Percentiles rank a stretch among this genome's conserved stretches.
These are phyloP conservation scores for Heliconius hortense DNA, from an alignment of 2,888 invertebrate genomes.

Conservation along the genomic window DNA sequence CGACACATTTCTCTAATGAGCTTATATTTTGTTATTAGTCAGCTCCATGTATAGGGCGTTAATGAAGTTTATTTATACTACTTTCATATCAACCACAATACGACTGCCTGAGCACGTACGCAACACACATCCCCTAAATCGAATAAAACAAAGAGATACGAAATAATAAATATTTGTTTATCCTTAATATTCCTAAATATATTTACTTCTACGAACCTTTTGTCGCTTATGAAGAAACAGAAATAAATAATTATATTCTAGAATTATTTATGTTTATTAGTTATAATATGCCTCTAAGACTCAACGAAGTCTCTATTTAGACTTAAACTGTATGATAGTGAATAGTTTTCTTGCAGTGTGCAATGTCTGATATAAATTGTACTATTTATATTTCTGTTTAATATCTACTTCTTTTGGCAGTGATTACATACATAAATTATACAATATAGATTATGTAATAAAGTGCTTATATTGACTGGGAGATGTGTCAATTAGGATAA, in stretches of 20 bases:
- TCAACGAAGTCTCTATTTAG: neutral
- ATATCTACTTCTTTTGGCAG: neutral
- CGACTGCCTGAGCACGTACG: slow-evolving; percentile 61
- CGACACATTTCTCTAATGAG: slow-evolving; percentile 13
- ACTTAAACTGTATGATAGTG: neutral
- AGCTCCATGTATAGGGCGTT: slow-evolving; percentile 64
- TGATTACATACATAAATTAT: neutral
- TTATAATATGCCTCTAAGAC: neutral
- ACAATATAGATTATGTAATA: no score
- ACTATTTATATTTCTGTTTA: neutral
- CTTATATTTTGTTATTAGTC: slow-evolving; percentile 57
- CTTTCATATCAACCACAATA: slow-evolving; percentile 46
- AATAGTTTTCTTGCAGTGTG: neutral
- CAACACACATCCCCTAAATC: slow-evolving; percentile 18
- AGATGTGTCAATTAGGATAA: no score
- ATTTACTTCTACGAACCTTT: slow-evolving; percentile 4
- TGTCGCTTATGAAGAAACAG: neutral
- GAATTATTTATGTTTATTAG: neutral
- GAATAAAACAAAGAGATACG: slow-evolving; percentile 24
- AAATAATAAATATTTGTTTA: slow-evolving; percentile 20
- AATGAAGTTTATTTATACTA: slow-evolving; percentile 70
- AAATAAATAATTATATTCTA: neutral
- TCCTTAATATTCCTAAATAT: neutral
- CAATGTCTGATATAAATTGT: neutral
- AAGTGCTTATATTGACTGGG: no score